phyloP scores from a whole-genome alignment of 2,113 vertebrate species.

The mouse (Mus musculus) region DNA sequence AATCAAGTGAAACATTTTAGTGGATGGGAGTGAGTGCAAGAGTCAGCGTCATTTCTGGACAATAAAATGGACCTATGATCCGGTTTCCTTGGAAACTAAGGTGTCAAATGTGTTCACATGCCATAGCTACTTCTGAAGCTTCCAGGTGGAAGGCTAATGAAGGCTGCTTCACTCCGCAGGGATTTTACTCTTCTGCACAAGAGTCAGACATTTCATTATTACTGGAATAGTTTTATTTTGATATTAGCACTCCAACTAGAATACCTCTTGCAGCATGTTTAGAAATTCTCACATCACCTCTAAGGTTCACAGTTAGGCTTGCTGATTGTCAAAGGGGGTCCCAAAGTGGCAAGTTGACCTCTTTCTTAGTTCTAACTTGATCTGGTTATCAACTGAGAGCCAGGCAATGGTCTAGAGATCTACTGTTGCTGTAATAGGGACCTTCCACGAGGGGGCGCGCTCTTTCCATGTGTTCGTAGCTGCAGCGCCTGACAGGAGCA shows the following conservation, averaged over 20 bases:
- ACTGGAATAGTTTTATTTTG: neutral
- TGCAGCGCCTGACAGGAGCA: neutral
- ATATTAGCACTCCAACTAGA: neutral
- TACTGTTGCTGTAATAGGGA: neutral
- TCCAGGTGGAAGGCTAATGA: neutral
- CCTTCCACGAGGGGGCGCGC: neutral
- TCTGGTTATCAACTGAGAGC: neutral
- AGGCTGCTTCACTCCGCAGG: neutral
- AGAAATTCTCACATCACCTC: neutral
- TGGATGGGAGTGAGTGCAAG: neutral
- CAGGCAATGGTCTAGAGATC: neutral
- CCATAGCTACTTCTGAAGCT: neutral
- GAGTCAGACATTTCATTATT: neutral
- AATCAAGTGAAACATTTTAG: neutral
- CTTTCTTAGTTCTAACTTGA: neutral
- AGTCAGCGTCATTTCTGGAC: neutral
- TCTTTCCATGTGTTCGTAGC: rapidly evolving
- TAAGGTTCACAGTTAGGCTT: neutral
- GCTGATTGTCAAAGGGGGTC: neutral
- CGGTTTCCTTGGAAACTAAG: slow-evolving; percentile 23
- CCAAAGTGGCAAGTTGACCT: neutral
- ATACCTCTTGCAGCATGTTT: neutral
- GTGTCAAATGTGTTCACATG: neutral
- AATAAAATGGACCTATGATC: neutral
- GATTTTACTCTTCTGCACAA: neutral